A percentile compares a stretch with the other conserved stretches of the same genome.
phyloP scores from a whole-genome alignment of 1,140 invertebrate genomes.

The Lerema accius region DNA sequence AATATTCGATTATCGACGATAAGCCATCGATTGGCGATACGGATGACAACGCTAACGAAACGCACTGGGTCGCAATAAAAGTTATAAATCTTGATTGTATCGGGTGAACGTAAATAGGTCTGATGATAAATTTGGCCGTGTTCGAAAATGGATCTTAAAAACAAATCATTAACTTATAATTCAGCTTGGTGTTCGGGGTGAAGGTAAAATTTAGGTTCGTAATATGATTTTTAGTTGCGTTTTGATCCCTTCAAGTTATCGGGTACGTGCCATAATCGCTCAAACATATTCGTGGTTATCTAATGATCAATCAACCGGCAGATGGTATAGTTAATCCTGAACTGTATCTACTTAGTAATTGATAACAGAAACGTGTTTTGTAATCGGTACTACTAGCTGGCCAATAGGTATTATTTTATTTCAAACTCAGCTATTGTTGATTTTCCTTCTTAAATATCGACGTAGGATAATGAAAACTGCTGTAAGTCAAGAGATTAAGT shows the following conservation, averaged over 20 bases:
- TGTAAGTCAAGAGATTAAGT: too few species aligned
- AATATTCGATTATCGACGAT: conserved; percentile 52
- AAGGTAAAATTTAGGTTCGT: conserved; percentile 23
- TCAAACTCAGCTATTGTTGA: too few species aligned
- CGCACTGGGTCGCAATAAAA: conserved; percentile 44
- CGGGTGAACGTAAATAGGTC: conserved; percentile 47
- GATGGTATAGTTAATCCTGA: conserved; percentile 43
- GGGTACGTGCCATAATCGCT: conserved; percentile 35
- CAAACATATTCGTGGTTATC: conserved; percentile 41
- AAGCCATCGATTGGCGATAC: conserved; percentile 48
- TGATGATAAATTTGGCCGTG: conserved; percentile 31
- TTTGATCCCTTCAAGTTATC: conserved; percentile 41
- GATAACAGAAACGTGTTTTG: conserved; percentile 33
- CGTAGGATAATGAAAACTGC: too few species aligned
- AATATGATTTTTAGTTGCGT: conserved; percentile 41
- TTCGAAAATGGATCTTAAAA: conserved; percentile 38
- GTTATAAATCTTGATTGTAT: conserved; percentile 48
- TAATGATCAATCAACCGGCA: conserved; percentile 47
- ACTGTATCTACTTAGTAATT: conserved; percentile 21
- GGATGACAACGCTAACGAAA: conserved; percentile 50
- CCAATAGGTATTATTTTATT: too few species aligned
- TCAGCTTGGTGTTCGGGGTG: conserved; percentile 17
- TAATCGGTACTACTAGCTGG: too few species aligned
- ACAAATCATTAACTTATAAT: conserved; percentile 6
- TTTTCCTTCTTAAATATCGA: too few species aligned